These are phyloP conservation scores for Athalia cordata DNA, from an alignment of 2,888 invertebrate species.

Conservation along the genomic window DNA sequence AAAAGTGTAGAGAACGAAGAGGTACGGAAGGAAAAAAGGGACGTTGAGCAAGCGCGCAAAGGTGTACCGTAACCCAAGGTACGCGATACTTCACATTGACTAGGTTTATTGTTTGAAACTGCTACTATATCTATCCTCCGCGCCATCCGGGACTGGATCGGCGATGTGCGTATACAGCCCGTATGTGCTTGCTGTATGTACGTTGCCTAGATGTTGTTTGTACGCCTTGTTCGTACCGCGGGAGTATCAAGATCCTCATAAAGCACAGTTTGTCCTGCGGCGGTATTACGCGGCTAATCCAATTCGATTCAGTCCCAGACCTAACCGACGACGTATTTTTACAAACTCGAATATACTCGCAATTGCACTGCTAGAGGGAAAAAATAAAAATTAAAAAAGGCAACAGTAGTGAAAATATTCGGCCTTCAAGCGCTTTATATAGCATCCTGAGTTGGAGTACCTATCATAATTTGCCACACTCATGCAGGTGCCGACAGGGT, in stretches of 20 bases:
- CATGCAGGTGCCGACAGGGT: neutral
- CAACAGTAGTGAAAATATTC: neutral
- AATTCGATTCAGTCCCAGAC: slow-evolving; percentile 40
- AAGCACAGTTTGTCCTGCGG: slow-evolving; percentile 43
- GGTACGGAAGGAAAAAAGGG: slow-evolving; percentile 5
- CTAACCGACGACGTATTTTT: slow-evolving; percentile 15
- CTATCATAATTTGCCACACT: slow-evolving; percentile 12
- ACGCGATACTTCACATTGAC: slow-evolving; percentile 37
- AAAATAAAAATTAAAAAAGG: neutral
- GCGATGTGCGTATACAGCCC: slow-evolving; percentile 27
- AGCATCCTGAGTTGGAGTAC: neutral
- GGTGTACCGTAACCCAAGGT: slow-evolving; percentile 30
- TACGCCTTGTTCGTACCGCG: slow-evolving; percentile 43
- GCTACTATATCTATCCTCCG: slow-evolving; percentile 44
- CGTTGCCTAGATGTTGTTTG: slow-evolving; percentile 40
- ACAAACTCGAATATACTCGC: slow-evolving; percentile 1
- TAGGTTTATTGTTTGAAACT: slow-evolving; percentile 45
- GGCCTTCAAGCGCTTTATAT: slow-evolving; percentile 28
- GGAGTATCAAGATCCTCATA: slow-evolving; percentile 43
- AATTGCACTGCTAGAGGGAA: slow-evolving; percentile 25
- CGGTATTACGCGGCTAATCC: slow-evolving; percentile 43
- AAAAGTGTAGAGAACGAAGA: neutral
- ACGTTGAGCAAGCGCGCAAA: slow-evolving; percentile 26
- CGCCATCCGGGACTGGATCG: slow-evolving; percentile 12
- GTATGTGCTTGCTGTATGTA: neutral